Evolutionary conservation across 2,888 invertebrate species (phyloP).

Genomic region (Apoda limacodes): DNA sequence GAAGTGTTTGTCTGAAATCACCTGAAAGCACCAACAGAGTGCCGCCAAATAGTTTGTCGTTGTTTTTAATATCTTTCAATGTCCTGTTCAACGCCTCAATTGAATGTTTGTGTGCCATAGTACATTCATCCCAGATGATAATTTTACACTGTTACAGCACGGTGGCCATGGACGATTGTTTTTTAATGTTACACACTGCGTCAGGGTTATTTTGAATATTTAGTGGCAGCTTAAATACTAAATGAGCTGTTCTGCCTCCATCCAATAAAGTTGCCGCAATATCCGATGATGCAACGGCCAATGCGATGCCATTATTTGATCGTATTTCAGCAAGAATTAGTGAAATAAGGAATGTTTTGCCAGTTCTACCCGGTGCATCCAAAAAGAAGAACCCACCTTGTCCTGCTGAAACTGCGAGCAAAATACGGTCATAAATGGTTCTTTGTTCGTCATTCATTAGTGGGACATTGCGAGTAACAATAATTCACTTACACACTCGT

Average conservation of each 20-base stretch:
- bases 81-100: constrained; percentile 15
- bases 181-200: constrained; percentile 25
- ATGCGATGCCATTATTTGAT: constrained; percentile 13
- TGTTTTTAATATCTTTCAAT: constrained; percentile 15
- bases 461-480: constrained; percentile 16
- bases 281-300: no score
- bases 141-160: constrained; percentile 23
- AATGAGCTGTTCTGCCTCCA: constrained; percentile 18
- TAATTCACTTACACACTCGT: constrained; percentile 19
- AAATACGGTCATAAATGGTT: constrained; percentile 15
- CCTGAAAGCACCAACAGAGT: constrained; percentile 13
- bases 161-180: constrained; percentile 24
- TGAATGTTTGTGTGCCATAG: constrained; percentile 21
- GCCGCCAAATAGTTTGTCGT: constrained; percentile 14
- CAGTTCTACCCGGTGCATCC: constrained; percentile 13
- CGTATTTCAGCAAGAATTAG: constrained; percentile 12
- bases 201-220: constrained; percentile 22
- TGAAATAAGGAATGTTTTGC: constrained; percentile 11
- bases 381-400: constrained; percentile 17
- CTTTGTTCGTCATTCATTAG: constrained; percentile 17
- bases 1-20: constrained; percentile 17
- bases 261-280: constrained; percentile 19
- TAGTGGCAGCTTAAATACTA: constrained; percentile 17
- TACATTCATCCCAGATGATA: no score
- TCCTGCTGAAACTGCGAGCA: constrained; percentile 15